Evolutionary conservation across 2,888 invertebrate species (phyloP), one percentile per base, ranked within the genome.

Genomic region (Eugnorisma glareosa): DNA sequence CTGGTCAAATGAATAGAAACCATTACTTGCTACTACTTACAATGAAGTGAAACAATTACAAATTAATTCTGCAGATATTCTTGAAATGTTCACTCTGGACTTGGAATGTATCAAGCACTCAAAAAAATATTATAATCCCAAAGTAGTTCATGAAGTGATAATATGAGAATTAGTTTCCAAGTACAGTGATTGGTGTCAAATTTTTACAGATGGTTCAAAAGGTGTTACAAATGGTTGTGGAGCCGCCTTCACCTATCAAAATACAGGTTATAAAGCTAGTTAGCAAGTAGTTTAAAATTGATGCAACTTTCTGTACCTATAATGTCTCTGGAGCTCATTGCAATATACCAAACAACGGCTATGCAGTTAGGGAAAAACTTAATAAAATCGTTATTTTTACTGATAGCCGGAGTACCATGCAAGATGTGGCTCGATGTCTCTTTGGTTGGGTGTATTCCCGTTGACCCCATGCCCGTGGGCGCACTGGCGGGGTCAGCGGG

Each of bases 131-230:
- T 73, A 67, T 67, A 59, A 67, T 18, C 35, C 35, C 21, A 73
- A 73, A 67, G 21, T 74, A 8, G 31, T 74, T 35, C 45, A 67
- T 8, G 59, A 67, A n/a, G 43, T 70, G 7, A 37, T 66, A n/a
- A 37, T 66, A n/a, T 31, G 21, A 11, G 69, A 74, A 66, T 40
- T 74, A 10, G 24, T 13, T 69, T 37, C 18, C 1, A 74, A 74
- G 45, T 78, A 78, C 40, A 66, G 8, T n/a, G 72, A 40, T 24
- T 67, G 76, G 61, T 2, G 37, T 51, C 72, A 67, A 72, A 31
- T 67, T 3, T 77, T 35, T 8, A 64, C 74, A 15, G 77, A 78
- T 59, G 74, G 74, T 13, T 78, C 74, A 57, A 77, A 73, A 13
- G 48, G 15, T 31, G 37, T 1, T 45, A 18, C 45, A 10, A 8